A percentile compares a stretch with the other conserved stretches of the same genome.
phyloP scores from a whole-genome alignment of 2,888 invertebrate species.

The Leptopterna dolabrata region DNA sequence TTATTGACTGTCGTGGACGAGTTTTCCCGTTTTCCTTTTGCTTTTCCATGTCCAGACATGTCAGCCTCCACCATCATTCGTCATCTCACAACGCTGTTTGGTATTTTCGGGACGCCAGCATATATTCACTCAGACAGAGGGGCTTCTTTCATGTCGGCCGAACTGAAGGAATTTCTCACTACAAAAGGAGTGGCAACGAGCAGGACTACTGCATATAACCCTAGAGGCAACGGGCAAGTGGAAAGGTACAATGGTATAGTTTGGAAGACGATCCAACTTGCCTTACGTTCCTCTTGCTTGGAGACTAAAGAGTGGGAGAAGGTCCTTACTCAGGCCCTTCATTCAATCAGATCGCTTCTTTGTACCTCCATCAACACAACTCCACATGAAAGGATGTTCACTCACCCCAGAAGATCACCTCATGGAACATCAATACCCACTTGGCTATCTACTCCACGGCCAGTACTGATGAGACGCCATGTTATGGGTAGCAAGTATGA shows the following conservation, averaged over 20 bases:
- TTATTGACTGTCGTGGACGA: constrained; percentile 57
- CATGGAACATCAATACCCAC: constrained; percentile 23
- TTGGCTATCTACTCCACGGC: constrained; percentile 12
- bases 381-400: constrained; percentile 59
- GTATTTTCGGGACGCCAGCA: constrained; percentile 11
- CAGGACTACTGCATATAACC: constrained; percentile 42
- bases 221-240: constrained; percentile 46
- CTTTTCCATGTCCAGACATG: constrained; percentile 29
- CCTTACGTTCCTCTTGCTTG: background rate
- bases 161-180: background rate
- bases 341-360: constrained; percentile 60
- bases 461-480: constrained; percentile 39
- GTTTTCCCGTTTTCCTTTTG: constrained; percentile 26
- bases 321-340: constrained; percentile 54
- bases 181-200: constrained; percentile 27
- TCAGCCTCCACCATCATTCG: constrained; percentile 49
- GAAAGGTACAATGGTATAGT: constrained; percentile 47
- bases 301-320: constrained; percentile 25
- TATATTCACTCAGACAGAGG: constrained; percentile 39
- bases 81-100: background rate
- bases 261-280: constrained; percentile 47
- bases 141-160: background rate
- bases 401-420: background rate
- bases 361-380: constrained; percentile 59
- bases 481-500: constrained; percentile 56